Conservation (phyloP, 2,113 vertebrate species). For the Lepisosteus oculatus region DNA sequence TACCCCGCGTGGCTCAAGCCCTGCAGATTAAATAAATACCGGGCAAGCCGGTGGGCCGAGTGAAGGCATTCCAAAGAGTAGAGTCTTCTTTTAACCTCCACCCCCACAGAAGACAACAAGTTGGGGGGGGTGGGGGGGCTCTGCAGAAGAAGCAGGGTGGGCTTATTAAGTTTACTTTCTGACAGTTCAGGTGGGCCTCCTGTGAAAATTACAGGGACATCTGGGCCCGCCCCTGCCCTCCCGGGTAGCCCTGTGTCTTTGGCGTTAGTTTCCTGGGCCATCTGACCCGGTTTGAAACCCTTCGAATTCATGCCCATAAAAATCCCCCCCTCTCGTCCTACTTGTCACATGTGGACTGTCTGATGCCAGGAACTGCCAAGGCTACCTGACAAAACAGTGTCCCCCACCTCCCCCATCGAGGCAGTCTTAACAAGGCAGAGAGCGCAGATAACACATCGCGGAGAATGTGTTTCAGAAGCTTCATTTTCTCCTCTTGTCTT, state of each 20-base stretch:
- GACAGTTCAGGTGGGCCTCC: slow-evolving; percentile 33
- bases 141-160: slow-evolving; percentile 27
- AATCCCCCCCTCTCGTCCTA: slow-evolving; percentile 33
- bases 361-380: too few relatives aligned
- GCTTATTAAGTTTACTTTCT: slow-evolving; percentile 38
- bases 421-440: too few relatives aligned
- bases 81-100: slow-evolving; percentile 17
- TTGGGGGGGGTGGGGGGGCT: slow-evolving; percentile 24
- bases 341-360: not conserved
- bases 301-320: slow-evolving; percentile 30
- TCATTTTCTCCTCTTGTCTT: too few relatives aligned
- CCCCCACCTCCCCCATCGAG: too few relatives aligned
- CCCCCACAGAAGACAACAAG: slow-evolving; percentile 19
- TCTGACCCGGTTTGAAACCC: slow-evolving; percentile 38
- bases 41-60: not conserved
- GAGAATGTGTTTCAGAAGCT: too few relatives aligned
- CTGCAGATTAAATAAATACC: slow-evolving; percentile 51
- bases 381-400: too few relatives aligned
- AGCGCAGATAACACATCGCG: too few relatives aligned
- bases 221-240: slow-evolving; percentile 29
- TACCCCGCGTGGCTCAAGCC: slow-evolving; percentile 36
- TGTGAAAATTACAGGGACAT: slow-evolving; percentile 34
- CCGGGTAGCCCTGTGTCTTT: slow-evolving; percentile 35
- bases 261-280: slow-evolving; percentile 2
- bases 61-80: slow-evolving; percentile 32